Percentiles rank a stretch among this genome's conserved stretches.
These are phyloP conservation scores for Atherix ibis DNA, from an alignment of 2,888 invertebrate genomes.

Conservation along the genomic window DNA sequence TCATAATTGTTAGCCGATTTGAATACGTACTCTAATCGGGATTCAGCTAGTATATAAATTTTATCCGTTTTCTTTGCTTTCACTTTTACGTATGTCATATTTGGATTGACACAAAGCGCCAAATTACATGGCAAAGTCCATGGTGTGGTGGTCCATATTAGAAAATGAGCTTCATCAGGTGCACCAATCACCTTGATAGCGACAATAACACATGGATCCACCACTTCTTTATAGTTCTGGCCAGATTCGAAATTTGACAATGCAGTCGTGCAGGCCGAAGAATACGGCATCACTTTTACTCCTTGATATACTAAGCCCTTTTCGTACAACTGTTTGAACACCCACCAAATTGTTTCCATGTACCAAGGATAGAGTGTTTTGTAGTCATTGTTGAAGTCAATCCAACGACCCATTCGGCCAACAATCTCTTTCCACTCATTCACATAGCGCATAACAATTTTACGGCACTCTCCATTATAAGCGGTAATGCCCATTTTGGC, in stretches of 20 bases:
- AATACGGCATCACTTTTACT: slow-evolving; percentile 99
- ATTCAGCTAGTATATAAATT: slow-evolving; percentile 72
- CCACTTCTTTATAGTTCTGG: slow-evolving; percentile 96
- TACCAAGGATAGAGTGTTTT: slow-evolving; percentile 97
- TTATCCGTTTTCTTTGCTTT: slow-evolving; percentile 49
- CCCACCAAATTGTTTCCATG: slow-evolving; percentile 99
- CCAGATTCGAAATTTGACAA: slow-evolving; percentile 98
- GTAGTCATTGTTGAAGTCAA: slow-evolving; percentile 97
- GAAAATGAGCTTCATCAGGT: slow-evolving; percentile 17
- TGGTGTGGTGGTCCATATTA: slow-evolving; percentile 95
- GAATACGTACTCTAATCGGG: slow-evolving; percentile 60
- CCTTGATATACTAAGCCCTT: slow-evolving; percentile 96
- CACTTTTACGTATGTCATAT: slow-evolving; percentile 68
- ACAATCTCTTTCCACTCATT: slow-evolving; percentile 82
- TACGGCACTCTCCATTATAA: slow-evolving; percentile 91
- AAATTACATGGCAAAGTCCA: slow-evolving; percentile 98
- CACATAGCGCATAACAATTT: slow-evolving; percentile 93
- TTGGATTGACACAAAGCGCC: slow-evolving; percentile 84
- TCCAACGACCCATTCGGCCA: slow-evolving; percentile 88
- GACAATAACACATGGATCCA: slow-evolving; percentile 88
- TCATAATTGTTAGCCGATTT: slow-evolving; percentile 64
- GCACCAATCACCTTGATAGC: slow-evolving; percentile 52
- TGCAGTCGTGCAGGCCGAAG: slow-evolving; percentile 93
- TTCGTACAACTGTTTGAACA: slow-evolving; percentile 84
- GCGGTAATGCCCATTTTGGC: slow-evolving; percentile 87